Conservation (phyloP, 1,140 invertebrate genomes). For the Hypsibius dujardini region DNA sequence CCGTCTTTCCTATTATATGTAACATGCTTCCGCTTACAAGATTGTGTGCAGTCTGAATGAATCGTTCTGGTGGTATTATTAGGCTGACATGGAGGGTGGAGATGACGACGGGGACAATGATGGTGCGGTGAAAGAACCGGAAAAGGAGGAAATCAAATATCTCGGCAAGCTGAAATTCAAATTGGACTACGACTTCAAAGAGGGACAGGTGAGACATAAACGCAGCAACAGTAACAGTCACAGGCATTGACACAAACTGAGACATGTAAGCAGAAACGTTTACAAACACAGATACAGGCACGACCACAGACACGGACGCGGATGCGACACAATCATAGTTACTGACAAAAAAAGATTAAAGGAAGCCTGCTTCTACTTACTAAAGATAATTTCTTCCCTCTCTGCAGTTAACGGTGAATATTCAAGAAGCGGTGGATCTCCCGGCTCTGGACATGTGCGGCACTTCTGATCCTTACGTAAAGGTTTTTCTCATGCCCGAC, state of each 20-base stretch:
- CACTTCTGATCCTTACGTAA: slow-evolving; percentile 98
- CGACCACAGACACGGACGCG: no score
- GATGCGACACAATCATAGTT: no score
- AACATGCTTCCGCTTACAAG: slow-evolving; percentile 23
- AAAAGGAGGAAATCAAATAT: slow-evolving; percentile 36
- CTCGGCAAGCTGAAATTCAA: slow-evolving; percentile 32
- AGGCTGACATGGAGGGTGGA: slow-evolving; percentile 35
- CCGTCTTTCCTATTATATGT: no score
- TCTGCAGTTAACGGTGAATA: slow-evolving; percentile 67
- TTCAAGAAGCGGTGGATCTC: slow-evolving; percentile 92
- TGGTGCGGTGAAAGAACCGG: slow-evolving; percentile 87
- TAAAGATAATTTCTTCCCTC: no score
- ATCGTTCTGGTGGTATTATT: no score
- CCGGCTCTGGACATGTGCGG: slow-evolving; percentile 97
- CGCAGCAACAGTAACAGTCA: no score
- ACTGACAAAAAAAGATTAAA: no score
- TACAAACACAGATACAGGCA: no score
- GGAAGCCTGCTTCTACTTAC: no score
- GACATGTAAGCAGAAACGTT: no score
- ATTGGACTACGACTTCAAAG: slow-evolving; percentile 97
- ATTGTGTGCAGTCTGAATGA: slow-evolving; percentile 1
- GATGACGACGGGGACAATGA: slow-evolving; percentile 80
- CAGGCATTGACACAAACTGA: no score
- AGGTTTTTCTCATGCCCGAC: slow-evolving; percentile 90
- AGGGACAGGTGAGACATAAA: neutral